phyloP scores from a whole-genome alignment of 2,113 vertebrate genomes.

The Zonotrichia leucophrys region DNA sequence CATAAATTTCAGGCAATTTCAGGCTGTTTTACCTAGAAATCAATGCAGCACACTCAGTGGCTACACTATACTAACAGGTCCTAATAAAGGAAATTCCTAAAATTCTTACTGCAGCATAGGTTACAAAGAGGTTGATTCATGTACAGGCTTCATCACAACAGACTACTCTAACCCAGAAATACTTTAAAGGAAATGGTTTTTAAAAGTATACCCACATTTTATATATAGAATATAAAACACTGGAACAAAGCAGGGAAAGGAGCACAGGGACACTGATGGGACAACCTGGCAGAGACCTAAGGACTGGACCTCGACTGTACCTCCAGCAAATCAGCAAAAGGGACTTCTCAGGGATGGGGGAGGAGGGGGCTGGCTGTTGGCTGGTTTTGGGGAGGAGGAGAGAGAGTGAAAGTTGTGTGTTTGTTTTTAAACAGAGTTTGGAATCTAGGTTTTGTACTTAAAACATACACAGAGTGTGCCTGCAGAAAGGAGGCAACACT shows the following conservation, averaged over 20 bases:
- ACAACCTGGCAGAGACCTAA: neutral
- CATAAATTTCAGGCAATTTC: conserved; percentile 23
- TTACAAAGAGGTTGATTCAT: conserved; percentile 74
- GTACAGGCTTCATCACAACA: conserved; percentile 46
- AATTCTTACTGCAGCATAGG: conserved; percentile 68
- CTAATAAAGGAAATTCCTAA: conserved; percentile 73
- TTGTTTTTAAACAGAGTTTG: neutral
- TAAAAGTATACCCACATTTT: conserved; percentile 24
- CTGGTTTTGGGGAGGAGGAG: neutral
- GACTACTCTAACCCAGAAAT: conserved; percentile 44
- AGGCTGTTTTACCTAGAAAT: conserved; percentile 38
- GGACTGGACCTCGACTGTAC: neutral
- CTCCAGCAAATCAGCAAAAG: neutral
- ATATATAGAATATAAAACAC: neutral
- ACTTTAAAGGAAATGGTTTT: conserved; percentile 57
- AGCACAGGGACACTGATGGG: neutral
- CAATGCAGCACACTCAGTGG: conserved; percentile 44
- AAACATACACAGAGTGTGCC: neutral
- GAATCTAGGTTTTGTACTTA: neutral
- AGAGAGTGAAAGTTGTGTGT: neutral
- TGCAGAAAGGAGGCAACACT: neutral
- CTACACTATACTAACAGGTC: conserved; percentile 12
- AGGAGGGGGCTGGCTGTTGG: neutral
- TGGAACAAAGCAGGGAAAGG: neutral
- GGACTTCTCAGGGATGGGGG: neutral